phyloP scores from a whole-genome alignment of 2,797 vertebrate species.

The Muraenolepis orangiensis region DNA sequence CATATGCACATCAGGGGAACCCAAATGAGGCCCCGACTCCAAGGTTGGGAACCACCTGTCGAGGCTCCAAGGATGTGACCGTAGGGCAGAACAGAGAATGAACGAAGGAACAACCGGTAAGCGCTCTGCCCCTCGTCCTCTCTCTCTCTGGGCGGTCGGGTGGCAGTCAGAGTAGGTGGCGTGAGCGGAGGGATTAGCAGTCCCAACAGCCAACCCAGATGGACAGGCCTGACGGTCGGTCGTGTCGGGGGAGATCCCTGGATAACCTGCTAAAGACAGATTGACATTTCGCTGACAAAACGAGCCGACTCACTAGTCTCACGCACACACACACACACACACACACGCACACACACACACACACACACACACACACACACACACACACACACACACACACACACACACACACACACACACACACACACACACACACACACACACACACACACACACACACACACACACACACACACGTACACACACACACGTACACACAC shows the following conservation, averaged over 20 bases:
- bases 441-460: conserved; percentile 8
- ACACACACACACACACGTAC: conserved; percentile 16
- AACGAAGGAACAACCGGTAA: too few relatives aligned
- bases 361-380: conserved; percentile 8
- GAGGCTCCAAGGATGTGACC: conserved; percentile 59
- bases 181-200: neutral
- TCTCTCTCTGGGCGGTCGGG: too few relatives aligned
- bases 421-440: conserved; percentile 17
- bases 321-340: neutral
- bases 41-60: too few relatives aligned
- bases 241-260: conserved; percentile 68
- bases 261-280: conserved; percentile 71
- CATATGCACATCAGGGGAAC: too few relatives aligned
- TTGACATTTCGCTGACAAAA: conserved; percentile 75
- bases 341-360: neutral
- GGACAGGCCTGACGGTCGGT: conserved; percentile 57
- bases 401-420: conserved; percentile 6
- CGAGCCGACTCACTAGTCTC: conserved; percentile 49
- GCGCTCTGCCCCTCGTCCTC: conserved; percentile 68
- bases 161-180: neutral
- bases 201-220: conserved; percentile 69
- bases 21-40: too few relatives aligned
- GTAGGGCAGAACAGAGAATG: conserved; percentile 53
- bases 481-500: conserved; percentile 11
- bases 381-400: conserved; percentile 16